A percentile compares a stretch with the other conserved stretches of the same genome.
Evolutionary conservation across 1,140 invertebrate species (phyloP).

Genomic region (Orchestia grillus): DNA sequence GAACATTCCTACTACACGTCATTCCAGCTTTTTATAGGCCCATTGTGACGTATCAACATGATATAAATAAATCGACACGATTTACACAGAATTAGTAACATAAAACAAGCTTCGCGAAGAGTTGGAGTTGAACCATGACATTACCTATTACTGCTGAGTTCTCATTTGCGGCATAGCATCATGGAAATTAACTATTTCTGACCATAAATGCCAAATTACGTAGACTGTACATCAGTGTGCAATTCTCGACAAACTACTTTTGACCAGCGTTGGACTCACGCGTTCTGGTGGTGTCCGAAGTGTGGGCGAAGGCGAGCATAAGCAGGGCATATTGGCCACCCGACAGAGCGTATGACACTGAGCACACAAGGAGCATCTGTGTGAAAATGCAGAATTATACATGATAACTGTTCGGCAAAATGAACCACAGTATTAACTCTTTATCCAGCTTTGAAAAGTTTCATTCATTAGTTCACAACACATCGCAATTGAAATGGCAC

Average conservation of each 20-base stretch:
- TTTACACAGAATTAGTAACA: too few species aligned
- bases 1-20: too few species aligned
- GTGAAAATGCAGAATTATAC: neutral
- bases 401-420: neutral
- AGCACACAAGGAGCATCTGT: constrained; percentile 6
- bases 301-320: constrained; percentile 47
- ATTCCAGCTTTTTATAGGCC: too few species aligned
- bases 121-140: too few species aligned
- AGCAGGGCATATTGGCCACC: constrained; percentile 26
- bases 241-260: neutral
- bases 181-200: neutral
- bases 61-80: too few species aligned
- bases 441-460: too few species aligned
- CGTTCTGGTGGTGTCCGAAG: neutral
- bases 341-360: constrained; percentile 14
- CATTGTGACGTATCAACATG: too few species aligned
- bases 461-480: too few species aligned
- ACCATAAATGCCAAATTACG: neutral
- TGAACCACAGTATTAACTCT: neutral
- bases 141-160: too few species aligned
- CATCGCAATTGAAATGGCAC: too few species aligned
- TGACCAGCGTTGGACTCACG: neutral
- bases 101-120: too few species aligned
- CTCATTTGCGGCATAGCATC: neutral
- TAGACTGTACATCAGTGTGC: too few species aligned